These are phyloP conservation scores for Pantherophis guttatus DNA, from an alignment of 2,113 vertebrate genomes.

Conservation along the genomic window DNA sequence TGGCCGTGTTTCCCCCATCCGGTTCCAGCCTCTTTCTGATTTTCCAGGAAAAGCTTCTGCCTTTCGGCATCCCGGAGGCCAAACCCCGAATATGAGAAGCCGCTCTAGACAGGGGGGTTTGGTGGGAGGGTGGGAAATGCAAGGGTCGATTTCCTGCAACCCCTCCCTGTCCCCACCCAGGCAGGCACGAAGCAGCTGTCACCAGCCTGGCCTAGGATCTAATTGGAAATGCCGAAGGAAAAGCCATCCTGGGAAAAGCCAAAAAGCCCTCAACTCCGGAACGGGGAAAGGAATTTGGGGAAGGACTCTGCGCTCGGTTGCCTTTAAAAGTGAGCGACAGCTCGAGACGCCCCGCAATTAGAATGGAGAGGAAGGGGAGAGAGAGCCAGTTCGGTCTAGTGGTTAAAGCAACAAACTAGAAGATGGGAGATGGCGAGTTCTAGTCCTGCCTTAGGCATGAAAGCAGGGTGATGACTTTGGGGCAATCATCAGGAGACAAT, in stretches of 20 bases:
- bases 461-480: too few relatives aligned
- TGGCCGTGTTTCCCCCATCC: rapidly evolving
- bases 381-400: not conserved
- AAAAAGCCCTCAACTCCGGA: not conserved
- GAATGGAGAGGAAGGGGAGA: not conserved
- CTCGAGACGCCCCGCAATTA: not conserved
- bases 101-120: not conserved
- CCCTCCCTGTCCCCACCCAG: too few relatives aligned
- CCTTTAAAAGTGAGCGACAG: not conserved
- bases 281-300: not conserved
- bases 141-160: too few relatives aligned
- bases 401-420: too few relatives aligned
- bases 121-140: not conserved
- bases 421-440: too few relatives aligned
- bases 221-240: not conserved
- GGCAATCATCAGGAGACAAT: too few relatives aligned
- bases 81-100: not conserved
- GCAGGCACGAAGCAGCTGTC: not conserved
- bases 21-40: not conserved
- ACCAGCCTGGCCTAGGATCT: not conserved
- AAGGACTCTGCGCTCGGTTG: not conserved
- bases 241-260: not conserved
- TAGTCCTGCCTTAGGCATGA: too few relatives aligned
- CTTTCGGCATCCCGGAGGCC: not conserved
- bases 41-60: not conserved